Evolutionary conservation across 2,797 vertebrate species (phyloP).

Genomic region (Erethizon dorsatum): DNA sequence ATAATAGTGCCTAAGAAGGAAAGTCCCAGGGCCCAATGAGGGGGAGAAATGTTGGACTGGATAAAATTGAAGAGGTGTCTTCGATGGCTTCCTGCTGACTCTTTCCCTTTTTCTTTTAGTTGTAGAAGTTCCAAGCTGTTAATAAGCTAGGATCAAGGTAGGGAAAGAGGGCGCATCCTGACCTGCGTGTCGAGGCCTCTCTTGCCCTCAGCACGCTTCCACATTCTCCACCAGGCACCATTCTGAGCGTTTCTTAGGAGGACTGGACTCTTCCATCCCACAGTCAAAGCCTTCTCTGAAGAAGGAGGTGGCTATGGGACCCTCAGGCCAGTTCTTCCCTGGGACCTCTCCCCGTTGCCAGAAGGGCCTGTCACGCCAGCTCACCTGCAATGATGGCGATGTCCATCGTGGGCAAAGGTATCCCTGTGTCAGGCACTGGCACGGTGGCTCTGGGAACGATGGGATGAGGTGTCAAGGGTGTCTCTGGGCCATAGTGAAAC

Average conservation of each 20-base stretch:
- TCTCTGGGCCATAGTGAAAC: neutral
- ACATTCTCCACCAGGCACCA: no score
- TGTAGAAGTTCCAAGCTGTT: neutral
- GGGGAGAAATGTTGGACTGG: neutral
- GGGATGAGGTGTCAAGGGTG: neutral
- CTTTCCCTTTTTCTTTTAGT: neutral
- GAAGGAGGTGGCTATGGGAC: neutral
- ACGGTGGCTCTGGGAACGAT: no score
- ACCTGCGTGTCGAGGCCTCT: fast-evolving
- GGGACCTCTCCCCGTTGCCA: neutral
- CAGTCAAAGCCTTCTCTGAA: neutral
- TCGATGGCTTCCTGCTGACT: neutral
- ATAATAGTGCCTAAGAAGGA: neutral
- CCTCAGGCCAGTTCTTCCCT: neutral
- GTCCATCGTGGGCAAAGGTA: neutral
- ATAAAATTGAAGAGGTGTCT: neutral
- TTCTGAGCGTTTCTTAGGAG: neutral
- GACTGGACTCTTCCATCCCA: neutral
- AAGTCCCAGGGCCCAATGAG: neutral
- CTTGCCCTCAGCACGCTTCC: neutral
- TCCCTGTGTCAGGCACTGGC: neutral
- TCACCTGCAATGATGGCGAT: constrained; percentile 77
- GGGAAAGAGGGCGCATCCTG: neutral
- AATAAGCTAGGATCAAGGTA: neutral
- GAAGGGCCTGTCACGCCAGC: neutral